These are phyloP conservation scores for Ormyrus thymus DNA, from an alignment of 2,888 invertebrate species.

Conservation along the genomic window DNA sequence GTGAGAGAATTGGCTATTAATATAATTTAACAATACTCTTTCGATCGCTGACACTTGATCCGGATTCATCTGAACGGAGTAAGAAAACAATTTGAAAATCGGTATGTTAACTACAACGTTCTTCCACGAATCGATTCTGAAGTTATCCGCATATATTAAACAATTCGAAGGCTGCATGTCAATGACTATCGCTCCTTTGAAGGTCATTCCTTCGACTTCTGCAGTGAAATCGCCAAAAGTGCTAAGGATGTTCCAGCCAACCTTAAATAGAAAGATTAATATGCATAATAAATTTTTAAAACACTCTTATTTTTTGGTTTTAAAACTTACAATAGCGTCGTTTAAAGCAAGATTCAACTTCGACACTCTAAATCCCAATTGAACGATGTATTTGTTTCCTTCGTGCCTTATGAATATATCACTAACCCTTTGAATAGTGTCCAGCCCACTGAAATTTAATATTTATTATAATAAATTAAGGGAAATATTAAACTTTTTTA, in stretches of 20 bases:
- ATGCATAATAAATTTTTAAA: background rate
- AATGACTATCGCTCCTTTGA: background rate
- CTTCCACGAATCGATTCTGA: background rate
- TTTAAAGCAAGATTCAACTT: background rate
- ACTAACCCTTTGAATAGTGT: constrained; percentile 6
- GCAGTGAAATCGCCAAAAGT: background rate
- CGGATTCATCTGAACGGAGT: background rate
- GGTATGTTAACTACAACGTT: background rate
- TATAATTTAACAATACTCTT: background rate
- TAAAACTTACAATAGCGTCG: background rate
- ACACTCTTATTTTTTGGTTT: background rate
- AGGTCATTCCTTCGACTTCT: background rate
- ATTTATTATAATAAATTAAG: background rate
- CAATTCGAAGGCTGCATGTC: background rate
- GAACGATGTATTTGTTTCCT: background rate
- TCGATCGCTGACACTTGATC: background rate
- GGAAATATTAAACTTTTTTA: too few species aligned
- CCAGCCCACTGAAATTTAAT: constrained; percentile 10
- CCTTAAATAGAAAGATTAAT: background rate
- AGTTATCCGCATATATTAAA: background rate
- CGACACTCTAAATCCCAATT: background rate
- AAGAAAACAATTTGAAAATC: background rate
- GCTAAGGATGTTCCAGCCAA: background rate
- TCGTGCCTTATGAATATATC: constrained; percentile 3
- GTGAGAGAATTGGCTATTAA: background rate